Evolutionary conservation across 2,113 vertebrate genomes (phyloP).

Genomic region (Gavia stellata): DNA sequence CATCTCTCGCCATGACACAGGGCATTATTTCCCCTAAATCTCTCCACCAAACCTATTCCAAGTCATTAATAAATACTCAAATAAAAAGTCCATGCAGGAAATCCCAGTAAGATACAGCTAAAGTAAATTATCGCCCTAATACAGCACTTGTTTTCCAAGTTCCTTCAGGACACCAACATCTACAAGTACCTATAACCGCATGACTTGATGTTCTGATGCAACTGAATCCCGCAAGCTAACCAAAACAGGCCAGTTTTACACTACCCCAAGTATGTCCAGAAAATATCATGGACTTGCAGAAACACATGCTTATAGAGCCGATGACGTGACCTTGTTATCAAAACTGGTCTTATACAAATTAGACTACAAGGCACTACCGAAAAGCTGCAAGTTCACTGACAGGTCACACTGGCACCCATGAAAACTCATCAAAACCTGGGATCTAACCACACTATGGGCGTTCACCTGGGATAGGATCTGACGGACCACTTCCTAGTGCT

Average conservation of each 20-base stretch:
- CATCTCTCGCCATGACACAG: background rate
- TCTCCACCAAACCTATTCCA: background rate
- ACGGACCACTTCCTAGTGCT: background rate
- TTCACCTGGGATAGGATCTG: background rate
- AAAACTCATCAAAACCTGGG: background rate
- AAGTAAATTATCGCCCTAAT: background rate
- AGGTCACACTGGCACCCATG: background rate
- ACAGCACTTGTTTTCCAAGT: background rate
- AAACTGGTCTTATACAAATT: background rate
- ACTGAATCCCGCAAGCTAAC: background rate
- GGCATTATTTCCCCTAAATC: background rate
- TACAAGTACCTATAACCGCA: background rate
- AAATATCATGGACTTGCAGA: background rate
- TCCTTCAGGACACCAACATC: background rate
- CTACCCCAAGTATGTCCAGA: background rate
- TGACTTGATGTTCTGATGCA: background rate
- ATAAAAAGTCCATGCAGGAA: background rate
- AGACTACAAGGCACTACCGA: background rate
- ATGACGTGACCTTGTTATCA: background rate
- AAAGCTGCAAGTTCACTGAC: background rate
- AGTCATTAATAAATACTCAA: background rate
- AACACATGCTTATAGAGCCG: rapidly evolving
- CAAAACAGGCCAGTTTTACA: background rate
- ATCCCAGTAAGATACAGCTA: background rate
- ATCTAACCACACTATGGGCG: background rate